Percentiles rank a stretch among this genome's conserved stretches.
These are phyloP conservation scores for Acleris emargana DNA, from an alignment of 2,888 invertebrate genomes.

Conservation along the genomic window DNA sequence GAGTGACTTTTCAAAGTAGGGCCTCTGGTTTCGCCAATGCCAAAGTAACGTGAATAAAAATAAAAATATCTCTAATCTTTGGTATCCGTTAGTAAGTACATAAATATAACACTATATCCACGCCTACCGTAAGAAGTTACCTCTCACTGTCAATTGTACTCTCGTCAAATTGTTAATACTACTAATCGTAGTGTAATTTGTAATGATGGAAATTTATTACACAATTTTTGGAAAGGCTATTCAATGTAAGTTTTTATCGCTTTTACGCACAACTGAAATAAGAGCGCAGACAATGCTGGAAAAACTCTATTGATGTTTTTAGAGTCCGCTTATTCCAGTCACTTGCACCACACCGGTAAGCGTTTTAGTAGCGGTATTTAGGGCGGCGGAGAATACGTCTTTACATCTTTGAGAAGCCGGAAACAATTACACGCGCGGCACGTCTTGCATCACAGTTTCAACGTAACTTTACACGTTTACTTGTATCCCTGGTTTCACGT, in stretches of 20 bases:
- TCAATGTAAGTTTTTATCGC: background rate
- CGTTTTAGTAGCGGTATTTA: conserved; percentile 34
- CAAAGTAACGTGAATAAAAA: too few species aligned
- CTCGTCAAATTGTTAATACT: too few species aligned
- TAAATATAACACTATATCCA: too few species aligned
- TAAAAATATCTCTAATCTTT: too few species aligned
- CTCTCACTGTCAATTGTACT: too few species aligned
- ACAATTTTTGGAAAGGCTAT: background rate
- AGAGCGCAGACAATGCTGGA: background rate
- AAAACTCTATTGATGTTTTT: background rate
- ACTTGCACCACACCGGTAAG: conserved; percentile 9
- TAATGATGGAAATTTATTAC: too few species aligned
- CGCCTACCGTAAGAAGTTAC: too few species aligned
- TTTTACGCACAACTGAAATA: background rate
- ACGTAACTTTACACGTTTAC: conserved; percentile 26
- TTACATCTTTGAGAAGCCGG: conserved; percentile 29
- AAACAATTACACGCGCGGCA: conserved; percentile 29
- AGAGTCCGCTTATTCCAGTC: background rate
- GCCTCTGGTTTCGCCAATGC: too few species aligned
- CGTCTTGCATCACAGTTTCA: conserved; percentile 5
- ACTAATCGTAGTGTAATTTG: too few species aligned
- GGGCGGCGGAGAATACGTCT: conserved; percentile 25
- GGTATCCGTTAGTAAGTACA: too few species aligned
- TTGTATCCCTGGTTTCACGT: conserved; percentile 7
- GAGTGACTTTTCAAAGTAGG: too few species aligned